phyloP scores from a whole-genome alignment of 2,888 invertebrate species.

The Epirrhoe tristata region DNA sequence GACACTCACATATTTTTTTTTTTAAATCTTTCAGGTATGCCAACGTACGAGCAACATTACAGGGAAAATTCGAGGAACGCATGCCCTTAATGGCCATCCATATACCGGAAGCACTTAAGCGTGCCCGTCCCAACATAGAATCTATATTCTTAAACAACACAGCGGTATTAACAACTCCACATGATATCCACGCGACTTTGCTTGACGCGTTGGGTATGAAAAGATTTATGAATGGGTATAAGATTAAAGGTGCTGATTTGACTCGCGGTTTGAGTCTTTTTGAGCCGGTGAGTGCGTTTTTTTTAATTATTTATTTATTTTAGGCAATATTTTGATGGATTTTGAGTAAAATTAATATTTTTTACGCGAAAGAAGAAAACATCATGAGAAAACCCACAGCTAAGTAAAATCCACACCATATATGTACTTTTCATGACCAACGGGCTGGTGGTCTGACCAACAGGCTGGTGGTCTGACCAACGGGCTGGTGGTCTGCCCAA shows the following conservation, averaged over 20 bases:
- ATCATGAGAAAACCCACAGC: too few relatives aligned
- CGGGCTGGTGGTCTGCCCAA: too few relatives aligned
- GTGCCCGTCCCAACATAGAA: conserved; percentile 85
- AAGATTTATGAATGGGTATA: conserved; percentile 62
- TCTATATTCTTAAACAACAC: conserved; percentile 69
- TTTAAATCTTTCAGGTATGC: conserved; percentile 44
- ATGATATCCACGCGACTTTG: conserved; percentile 91
- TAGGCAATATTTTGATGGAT: too few relatives aligned
- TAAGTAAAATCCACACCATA: too few relatives aligned
- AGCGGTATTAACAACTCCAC: conserved; percentile 89
- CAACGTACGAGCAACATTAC: conserved; percentile 40
- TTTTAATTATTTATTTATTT: too few relatives aligned
- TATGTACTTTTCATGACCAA: too few relatives aligned
- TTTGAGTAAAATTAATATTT: too few relatives aligned
- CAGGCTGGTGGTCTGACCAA: too few relatives aligned
- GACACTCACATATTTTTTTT: too few relatives aligned
- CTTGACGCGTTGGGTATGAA: conserved; percentile 87
- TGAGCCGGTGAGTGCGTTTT: conserved; percentile 85
- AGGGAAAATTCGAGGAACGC: conserved; percentile 50
- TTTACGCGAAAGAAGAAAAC: too few relatives aligned
- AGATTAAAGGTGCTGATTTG: conserved; percentile 78
- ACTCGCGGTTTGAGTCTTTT: conserved; percentile 87
- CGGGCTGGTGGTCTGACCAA: too few relatives aligned
- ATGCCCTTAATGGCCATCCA: conserved; percentile 83
- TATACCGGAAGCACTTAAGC: conserved; percentile 89